A percentile compares a stretch with the other conserved stretches of the same genome.
Evolutionary conservation across 2,797 vertebrate genomes (phyloP).

Genomic region (Molothrus ater): DNA sequence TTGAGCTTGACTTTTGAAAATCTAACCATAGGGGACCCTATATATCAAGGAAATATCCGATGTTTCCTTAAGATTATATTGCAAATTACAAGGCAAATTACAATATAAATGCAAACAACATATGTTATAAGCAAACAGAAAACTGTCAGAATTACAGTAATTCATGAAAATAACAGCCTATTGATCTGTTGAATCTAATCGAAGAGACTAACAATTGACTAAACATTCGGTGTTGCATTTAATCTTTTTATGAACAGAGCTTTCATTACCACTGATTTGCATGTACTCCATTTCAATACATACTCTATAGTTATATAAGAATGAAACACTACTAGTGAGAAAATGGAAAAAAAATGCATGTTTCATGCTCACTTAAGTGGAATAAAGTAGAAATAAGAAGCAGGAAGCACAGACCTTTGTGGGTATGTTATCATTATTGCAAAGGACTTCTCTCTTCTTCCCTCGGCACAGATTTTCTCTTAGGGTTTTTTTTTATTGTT

Average conservation of each 20-base stretch:
- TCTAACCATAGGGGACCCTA: background rate
- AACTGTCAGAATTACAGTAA: slow-evolving; percentile 36
- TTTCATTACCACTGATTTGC: slow-evolving; percentile 7
- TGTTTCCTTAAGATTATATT: background rate
- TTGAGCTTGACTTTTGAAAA: background rate
- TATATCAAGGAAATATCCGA: background rate
- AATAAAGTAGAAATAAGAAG: background rate
- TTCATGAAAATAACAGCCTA: slow-evolving; percentile 41
- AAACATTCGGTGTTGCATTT: background rate
- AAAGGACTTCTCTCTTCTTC: background rate
- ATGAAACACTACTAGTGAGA: background rate
- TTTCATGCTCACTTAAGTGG: background rate
- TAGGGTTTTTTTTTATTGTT: background rate
- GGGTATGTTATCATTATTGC: background rate
- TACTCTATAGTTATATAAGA: background rate
- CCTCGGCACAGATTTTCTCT: background rate
- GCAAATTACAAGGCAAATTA: slow-evolving; percentile 27
- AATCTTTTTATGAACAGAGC: slow-evolving; percentile 19
- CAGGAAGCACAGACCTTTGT: background rate
- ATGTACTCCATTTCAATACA: background rate
- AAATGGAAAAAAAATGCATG: background rate
- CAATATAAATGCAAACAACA: slow-evolving; percentile 46
- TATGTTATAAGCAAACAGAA: slow-evolving; percentile 24
- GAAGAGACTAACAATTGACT: slow-evolving; percentile 35
- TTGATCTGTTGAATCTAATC: slow-evolving; percentile 41